Evolutionary conservation across 2,888 invertebrate genomes (phyloP).

Genomic region (Chirona hameri): DNA sequence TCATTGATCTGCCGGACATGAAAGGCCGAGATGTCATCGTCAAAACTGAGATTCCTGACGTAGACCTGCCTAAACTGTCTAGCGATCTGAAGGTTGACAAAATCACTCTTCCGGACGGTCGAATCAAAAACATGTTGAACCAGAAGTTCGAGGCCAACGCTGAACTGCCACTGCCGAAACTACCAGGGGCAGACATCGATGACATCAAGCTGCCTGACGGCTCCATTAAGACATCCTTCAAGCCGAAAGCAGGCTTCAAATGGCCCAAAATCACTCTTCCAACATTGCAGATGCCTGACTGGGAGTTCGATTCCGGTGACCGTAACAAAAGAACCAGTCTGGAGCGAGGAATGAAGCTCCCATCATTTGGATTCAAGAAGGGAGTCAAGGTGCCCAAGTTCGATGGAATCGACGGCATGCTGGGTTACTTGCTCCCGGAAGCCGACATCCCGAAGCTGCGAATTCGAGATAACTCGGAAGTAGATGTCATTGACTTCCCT

Average conservation of each 20-base stretch:
- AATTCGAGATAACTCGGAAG: neutral
- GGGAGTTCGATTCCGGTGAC: slow-evolving; percentile 4
- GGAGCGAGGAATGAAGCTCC: neutral
- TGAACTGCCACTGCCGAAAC: neutral
- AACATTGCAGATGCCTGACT: slow-evolving; percentile 14
- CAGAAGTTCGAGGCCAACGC: neutral
- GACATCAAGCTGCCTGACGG: neutral
- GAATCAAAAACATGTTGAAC: neutral
- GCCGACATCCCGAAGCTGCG: neutral
- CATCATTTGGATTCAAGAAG: slow-evolving; percentile 3
- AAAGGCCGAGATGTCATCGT: neutral
- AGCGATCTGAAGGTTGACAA: neutral
- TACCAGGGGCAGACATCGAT: neutral
- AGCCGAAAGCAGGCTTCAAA: slow-evolving; percentile 9
- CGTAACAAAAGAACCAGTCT: neutral
- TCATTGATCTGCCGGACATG: neutral
- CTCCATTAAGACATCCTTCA: neutral
- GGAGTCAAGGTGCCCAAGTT: neutral
- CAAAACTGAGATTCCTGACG: neutral
- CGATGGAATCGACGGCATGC: neutral
- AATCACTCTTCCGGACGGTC: neutral
- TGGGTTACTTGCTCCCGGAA: neutral
- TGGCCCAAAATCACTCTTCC: slow-evolving; percentile 7
- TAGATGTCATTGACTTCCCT: neutral
- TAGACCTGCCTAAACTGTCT: neutral